Evolutionary conservation across 2,113 vertebrate genomes (phyloP).

Genomic region (Cathartes aura): DNA sequence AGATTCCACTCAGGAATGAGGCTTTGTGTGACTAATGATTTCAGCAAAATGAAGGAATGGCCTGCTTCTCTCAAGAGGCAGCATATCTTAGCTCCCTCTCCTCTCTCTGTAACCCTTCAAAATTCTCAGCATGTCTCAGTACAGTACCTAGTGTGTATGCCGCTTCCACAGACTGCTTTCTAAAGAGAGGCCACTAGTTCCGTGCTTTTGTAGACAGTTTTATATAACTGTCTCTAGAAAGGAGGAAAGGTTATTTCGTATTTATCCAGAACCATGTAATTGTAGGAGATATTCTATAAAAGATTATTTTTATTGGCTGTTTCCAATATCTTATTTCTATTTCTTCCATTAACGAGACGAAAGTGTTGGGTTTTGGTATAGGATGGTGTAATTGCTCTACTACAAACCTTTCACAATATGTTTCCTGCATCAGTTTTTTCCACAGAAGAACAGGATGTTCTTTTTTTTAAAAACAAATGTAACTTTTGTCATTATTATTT

Average conservation of each 20-base stretch:
- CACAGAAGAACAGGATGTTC: background rate
- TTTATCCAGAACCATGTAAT: background rate
- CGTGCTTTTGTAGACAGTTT: background rate
- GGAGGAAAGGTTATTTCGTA: background rate
- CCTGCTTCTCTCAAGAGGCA: constrained; percentile 32
- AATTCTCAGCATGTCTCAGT: background rate
- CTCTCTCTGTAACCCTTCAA: background rate
- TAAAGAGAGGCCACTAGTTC: background rate
- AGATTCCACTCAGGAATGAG: constrained; percentile 49
- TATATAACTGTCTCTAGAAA: background rate
- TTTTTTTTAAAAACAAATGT: background rate
- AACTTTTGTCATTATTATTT: background rate
- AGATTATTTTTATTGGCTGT: background rate
- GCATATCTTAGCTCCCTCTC: background rate
- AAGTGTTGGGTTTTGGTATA: background rate
- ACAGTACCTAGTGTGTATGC: background rate
- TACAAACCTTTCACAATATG: background rate
- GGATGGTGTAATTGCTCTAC: background rate
- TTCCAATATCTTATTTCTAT: background rate
- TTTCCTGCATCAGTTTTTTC: background rate
- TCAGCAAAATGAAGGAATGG: constrained; percentile 32
- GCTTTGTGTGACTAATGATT: constrained; percentile 57
- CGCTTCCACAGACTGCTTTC: background rate
- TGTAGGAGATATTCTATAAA: background rate
- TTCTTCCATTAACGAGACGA: background rate